Conservation (phyloP, 2,113 vertebrate genomes). For the Amphiprion percula region DNA sequence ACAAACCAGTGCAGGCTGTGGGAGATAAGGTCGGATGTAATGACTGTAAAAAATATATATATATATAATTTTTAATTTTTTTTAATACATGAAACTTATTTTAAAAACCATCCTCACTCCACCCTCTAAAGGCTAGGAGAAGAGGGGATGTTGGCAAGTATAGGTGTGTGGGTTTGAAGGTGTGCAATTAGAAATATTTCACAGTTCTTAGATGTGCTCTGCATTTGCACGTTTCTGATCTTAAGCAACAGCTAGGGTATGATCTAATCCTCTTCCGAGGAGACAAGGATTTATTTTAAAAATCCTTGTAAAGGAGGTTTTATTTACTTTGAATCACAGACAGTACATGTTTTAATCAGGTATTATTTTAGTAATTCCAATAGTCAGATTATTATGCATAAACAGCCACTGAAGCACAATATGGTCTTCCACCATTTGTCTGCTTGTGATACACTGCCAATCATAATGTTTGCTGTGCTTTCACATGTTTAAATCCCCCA, state of each 20-base stretch:
- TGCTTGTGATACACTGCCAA: neutral
- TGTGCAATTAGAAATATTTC: constrained; percentile 49
- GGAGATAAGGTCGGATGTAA: constrained; percentile 95
- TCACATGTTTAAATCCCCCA: neutral
- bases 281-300: constrained; percentile 33
- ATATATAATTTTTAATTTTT: neutral
- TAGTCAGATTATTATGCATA: constrained; percentile 8
- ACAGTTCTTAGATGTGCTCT: constrained; percentile 33
- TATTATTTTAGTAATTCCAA: constrained; percentile 28
- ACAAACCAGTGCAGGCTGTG: constrained; percentile 90
- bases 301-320: constrained; percentile 34
- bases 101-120: constrained; percentile 82
- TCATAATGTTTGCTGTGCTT: neutral
- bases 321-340: constrained; percentile 27
- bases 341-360: constrained; percentile 15
- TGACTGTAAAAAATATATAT: constrained; percentile 86
- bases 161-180: constrained; percentile 43
- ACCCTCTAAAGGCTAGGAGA: constrained; percentile 69
- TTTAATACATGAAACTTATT: constrained; percentile 47
- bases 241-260: constrained; percentile 42
- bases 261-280: constrained; percentile 43
- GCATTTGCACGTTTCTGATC: constrained; percentile 50
- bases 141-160: constrained; percentile 54
- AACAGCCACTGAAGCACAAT: constrained; percentile 15
- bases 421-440: neutral